Evolutionary conservation across 2,113 vertebrate genomes (phyloP).

Genomic region (Platanista minor): DNA sequence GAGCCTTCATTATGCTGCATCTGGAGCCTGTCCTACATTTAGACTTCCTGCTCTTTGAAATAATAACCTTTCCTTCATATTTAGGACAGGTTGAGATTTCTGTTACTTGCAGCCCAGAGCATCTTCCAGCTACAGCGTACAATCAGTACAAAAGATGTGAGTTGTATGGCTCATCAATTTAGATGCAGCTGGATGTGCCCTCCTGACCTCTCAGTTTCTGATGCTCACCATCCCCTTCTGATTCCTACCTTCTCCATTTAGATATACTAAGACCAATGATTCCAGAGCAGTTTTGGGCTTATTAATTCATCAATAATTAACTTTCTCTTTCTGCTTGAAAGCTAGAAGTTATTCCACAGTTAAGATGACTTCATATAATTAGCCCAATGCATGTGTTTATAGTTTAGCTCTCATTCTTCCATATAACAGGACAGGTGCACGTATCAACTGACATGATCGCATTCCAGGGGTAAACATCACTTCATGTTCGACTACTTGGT

Average conservation of each 20-base stretch:
- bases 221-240: neutral
- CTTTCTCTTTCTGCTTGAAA: neutral
- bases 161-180: neutral
- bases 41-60: neutral
- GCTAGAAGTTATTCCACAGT: neutral
- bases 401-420: neutral
- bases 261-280: neutral
- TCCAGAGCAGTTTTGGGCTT: neutral
- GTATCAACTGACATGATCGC: neutral
- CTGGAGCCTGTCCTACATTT: neutral
- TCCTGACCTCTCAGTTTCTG: neutral
- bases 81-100: neutral
- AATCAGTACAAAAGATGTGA: neutral
- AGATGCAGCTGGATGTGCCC: neutral
- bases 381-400: neutral
- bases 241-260: neutral
- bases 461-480: neutral
- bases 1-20: neutral
- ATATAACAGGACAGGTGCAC: neutral
- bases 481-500: neutral
- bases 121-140: neutral
- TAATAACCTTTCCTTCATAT: neutral
- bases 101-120: neutral
- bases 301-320: neutral
- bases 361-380: neutral